Evolutionary conservation across 2,113 vertebrate species (phyloP).

Genomic region (Bothrops jararaca): DNA sequence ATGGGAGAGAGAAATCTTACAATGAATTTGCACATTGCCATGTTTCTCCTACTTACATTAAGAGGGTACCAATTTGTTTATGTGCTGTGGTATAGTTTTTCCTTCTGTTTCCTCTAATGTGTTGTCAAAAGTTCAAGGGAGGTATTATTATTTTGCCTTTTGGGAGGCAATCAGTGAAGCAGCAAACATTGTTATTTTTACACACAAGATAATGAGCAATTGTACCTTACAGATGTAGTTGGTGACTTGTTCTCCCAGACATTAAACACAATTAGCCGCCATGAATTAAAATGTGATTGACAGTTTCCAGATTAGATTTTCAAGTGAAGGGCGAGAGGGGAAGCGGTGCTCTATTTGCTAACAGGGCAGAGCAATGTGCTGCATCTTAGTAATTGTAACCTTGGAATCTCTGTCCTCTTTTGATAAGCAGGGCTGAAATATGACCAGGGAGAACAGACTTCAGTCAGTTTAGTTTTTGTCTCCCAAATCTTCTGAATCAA

Average conservation of each 20-base stretch:
- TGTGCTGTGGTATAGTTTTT: neutral
- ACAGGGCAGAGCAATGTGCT: neutral
- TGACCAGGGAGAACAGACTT: neutral
- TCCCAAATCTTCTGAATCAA: neutral
- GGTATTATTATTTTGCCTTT: neutral
- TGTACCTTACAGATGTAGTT: neutral
- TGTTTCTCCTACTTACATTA: neutral
- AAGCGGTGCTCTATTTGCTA: neutral
- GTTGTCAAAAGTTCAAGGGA: neutral
- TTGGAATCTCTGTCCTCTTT: neutral
- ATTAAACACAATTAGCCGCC: neutral
- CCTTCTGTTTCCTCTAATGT: neutral
- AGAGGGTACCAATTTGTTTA: neutral
- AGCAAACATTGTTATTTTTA: neutral
- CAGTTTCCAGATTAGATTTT: slow-evolving; percentile 1
- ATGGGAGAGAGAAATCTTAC: neutral
- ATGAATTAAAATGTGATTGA: slow-evolving; percentile 9
- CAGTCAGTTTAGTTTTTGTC: neutral
- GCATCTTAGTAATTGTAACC: neutral
- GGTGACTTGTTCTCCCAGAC: neutral
- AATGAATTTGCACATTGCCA: neutral
- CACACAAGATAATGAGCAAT: neutral
- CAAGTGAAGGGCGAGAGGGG: neutral
- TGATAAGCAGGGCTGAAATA: neutral
- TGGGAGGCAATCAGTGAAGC: neutral